These are phyloP conservation scores for Brachyhypopomus gauderio DNA, from an alignment of 2,113 vertebrate species.

Conservation along the genomic window DNA sequence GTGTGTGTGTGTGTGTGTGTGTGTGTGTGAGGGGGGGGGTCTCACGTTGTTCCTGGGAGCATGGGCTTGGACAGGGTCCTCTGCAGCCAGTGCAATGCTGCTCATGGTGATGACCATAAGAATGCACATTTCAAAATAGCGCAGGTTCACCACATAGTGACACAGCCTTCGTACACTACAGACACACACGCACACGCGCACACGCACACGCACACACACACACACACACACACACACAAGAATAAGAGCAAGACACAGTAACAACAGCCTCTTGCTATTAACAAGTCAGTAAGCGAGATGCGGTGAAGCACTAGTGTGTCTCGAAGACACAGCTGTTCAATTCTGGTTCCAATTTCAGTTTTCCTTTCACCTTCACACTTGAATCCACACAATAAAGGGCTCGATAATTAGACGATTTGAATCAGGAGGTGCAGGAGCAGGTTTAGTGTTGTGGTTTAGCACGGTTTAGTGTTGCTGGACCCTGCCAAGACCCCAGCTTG, in stretches of 20 bases:
- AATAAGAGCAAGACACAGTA: not conserved
- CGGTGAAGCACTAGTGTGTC: not conserved
- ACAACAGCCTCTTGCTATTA: not conserved
- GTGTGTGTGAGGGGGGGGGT: slow-evolving; percentile 41
- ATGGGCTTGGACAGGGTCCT: slow-evolving; percentile 88
- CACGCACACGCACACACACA: not conserved
- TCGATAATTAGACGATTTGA: not conserved
- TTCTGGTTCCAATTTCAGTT: not conserved
- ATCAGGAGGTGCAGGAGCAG: not conserved
- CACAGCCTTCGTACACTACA: slow-evolving; percentile 87
- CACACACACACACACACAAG: slow-evolving; percentile 22
- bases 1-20: slow-evolving; percentile 30
- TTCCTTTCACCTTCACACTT: not conserved
- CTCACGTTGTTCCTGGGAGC: slow-evolving; percentile 90
- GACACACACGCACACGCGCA: slow-evolving; percentile 14
- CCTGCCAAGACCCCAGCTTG: not conserved
- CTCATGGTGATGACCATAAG: slow-evolving; percentile 94
- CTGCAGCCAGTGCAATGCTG: slow-evolving; percentile 94
- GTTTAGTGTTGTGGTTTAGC: no score
- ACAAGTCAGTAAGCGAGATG: not conserved
- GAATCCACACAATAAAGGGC: not conserved
- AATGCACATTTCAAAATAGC: slow-evolving; percentile 97
- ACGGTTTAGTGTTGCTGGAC: not conserved
- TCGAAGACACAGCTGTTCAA: not conserved
- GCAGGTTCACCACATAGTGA: slow-evolving; percentile 93